Conservation (phyloP, 2,797 vertebrate species). For the Remorina albescens region DNA sequence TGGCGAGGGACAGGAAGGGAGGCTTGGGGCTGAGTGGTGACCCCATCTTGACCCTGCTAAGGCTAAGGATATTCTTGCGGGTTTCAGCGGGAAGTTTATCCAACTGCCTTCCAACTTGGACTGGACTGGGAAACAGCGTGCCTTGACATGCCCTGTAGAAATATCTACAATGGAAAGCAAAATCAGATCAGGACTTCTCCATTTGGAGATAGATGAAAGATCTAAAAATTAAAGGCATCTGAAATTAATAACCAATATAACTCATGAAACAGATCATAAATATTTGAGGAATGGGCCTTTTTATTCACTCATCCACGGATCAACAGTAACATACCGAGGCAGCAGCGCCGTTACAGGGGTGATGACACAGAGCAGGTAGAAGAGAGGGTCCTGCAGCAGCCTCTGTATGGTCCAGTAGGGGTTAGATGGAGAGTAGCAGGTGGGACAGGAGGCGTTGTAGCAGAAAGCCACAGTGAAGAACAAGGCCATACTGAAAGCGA, state of each 20-base stretch:
- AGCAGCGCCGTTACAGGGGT: constrained; percentile 91
- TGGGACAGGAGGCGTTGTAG: constrained; percentile 93
- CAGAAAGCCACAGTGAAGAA: constrained; percentile 93
- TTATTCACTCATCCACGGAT: constrained; percentile 3
- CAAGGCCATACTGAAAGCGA: constrained; percentile 89
- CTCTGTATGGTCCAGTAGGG: constrained; percentile 96
- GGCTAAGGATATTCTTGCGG: constrained; percentile 80
- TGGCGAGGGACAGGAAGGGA: constrained; percentile 72
- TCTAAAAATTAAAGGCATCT: constrained; percentile 58
- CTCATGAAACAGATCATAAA: constrained; percentile 12
- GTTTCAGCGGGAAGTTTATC: constrained; percentile 82
- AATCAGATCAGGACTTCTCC: constrained; percentile 53
- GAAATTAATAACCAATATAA: constrained; percentile 31
- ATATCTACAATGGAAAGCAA: constrained; percentile 84
- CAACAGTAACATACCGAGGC: constrained; percentile 86
- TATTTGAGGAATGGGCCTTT: background rate
- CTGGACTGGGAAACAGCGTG: constrained; percentile 90
- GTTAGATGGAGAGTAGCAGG: constrained; percentile 95
- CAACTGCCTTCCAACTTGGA: constrained; percentile 90
- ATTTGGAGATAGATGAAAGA: too few species aligned
- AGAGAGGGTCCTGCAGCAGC: constrained; percentile 90
- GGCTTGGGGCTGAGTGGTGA: constrained; percentile 57
- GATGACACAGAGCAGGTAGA: constrained; percentile 93
- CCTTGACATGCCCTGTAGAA: constrained; percentile 94
- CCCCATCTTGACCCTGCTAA: constrained; percentile 75